Evolutionary conservation across 2,888 invertebrate species (phyloP).

Genomic region (Aleiodes alternator): DNA sequence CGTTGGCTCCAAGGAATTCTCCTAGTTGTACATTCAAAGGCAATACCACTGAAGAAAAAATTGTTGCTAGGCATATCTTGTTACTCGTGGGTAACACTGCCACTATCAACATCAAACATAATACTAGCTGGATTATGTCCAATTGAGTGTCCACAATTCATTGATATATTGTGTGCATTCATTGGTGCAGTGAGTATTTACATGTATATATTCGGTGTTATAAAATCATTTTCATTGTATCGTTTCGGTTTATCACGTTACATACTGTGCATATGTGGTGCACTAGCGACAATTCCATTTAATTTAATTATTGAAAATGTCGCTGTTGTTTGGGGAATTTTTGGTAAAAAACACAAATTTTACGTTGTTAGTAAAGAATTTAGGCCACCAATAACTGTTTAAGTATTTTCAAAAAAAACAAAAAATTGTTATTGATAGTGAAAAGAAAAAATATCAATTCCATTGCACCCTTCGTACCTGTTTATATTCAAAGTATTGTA

Average conservation of each 20-base stretch:
- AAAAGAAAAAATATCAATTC: conserved; percentile 1
- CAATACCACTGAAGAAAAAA: conserved; percentile 88
- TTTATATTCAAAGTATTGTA: conserved; percentile 7
- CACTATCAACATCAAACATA: conserved; percentile 93
- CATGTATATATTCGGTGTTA: conserved; percentile 98
- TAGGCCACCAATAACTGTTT: conserved; percentile 78
- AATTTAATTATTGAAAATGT: conserved; percentile 96
- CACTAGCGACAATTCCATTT: conserved; percentile 93
- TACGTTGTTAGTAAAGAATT: conserved; percentile 97
- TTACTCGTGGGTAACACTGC: conserved; percentile 97
- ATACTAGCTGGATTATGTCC: conserved; percentile 90
- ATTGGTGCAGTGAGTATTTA: conserved; percentile 96
- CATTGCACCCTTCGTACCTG: conserved; percentile 30
- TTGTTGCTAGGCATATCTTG: conserved; percentile 90
- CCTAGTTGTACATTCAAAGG: conserved; percentile 90
- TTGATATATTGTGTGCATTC: conserved; percentile 93
- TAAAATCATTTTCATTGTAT: conserved; percentile 94
- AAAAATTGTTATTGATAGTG: not conserved
- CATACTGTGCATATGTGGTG: conserved; percentile 88
- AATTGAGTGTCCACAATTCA: conserved; percentile 87
- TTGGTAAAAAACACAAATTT: conserved; percentile 97
- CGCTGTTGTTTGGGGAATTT: conserved; percentile 95
- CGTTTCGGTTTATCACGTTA: conserved; percentile 89
- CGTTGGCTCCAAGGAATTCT: conserved; percentile 96
- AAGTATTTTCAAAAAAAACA: conserved; percentile 44